These are phyloP conservation scores for Arctia plantaginis DNA, from an alignment of 2,888 invertebrate genomes.

Conservation along the genomic window DNA sequence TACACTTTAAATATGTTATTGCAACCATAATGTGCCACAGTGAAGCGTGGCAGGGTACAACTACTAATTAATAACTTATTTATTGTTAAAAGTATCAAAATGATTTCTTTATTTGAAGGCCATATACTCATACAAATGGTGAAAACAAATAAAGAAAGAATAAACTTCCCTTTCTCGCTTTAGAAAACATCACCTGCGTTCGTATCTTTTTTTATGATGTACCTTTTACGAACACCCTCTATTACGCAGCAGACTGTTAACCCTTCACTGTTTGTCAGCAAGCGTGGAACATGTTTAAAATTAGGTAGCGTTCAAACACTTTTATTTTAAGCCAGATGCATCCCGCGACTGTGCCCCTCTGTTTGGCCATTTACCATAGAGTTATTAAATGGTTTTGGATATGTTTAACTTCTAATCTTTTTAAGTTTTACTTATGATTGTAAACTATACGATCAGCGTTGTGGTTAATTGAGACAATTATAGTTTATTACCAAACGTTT, in stretches of 20 bases:
- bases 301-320: constrained; percentile 65
- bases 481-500: not conserved
- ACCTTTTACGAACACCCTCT: constrained; percentile 72
- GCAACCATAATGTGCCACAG: too few species aligned
- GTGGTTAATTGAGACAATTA: not conserved
- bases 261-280: constrained; percentile 78
- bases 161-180: constrained; percentile 39
- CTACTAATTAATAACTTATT: not conserved
- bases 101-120: constrained; percentile 24
- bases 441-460: not conserved
- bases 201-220: constrained; percentile 63
- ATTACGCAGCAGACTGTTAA: constrained; percentile 81
- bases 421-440: not conserved
- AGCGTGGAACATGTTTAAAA: constrained; percentile 67
- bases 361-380: not conserved
- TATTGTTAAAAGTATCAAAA: not conserved
- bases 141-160: constrained; percentile 32
- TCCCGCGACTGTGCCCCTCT: not conserved
- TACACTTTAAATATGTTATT: too few species aligned
- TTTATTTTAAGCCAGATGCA: constrained; percentile 65
- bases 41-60: too few species aligned
- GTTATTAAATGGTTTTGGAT: not conserved
- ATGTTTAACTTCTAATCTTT: not conserved
- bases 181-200: constrained; percentile 49
- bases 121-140: constrained; percentile 16